phyloP scores from a whole-genome alignment of 2,888 invertebrate genomes.

The Andrena bucephala region DNA sequence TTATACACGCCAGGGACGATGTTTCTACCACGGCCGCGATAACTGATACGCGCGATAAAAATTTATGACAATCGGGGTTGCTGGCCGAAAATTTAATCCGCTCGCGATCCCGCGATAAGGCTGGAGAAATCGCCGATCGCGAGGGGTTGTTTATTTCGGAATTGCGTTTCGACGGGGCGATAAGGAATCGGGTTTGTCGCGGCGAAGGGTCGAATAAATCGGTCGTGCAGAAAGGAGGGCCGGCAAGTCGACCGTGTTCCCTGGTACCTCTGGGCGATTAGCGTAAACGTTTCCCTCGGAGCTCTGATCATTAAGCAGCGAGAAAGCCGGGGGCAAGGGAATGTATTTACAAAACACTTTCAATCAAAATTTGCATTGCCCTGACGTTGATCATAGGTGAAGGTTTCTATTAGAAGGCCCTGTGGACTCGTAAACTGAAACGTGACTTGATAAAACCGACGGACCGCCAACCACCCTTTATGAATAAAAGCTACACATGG shows the following conservation, averaged over 20 bases:
- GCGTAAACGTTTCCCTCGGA: conserved; percentile 11
- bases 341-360: background rate
- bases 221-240: conserved; percentile 2
- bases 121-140: background rate
- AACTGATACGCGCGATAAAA: conserved; percentile 26
- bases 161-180: conserved; percentile 21
- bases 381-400: background rate
- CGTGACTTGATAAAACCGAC: background rate
- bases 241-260: background rate
- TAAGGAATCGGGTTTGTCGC: conserved; percentile 27
- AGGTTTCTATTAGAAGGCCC: background rate
- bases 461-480: background rate
- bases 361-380: background rate
- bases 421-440: background rate
- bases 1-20: conserved; percentile 4
- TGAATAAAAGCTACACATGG: background rate
- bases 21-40: background rate
- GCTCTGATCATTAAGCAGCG: background rate
- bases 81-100: conserved; percentile 36
- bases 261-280: background rate
- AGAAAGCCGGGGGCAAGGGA: background rate
- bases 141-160: conserved; percentile 38
- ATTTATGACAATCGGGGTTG: conserved; percentile 23
- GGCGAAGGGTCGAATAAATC: conserved; percentile 39
- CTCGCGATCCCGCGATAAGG: conserved; percentile 19